These are phyloP conservation scores for Harpalus rubripes DNA, from an alignment of 2,888 invertebrate species.

Conservation along the genomic window DNA sequence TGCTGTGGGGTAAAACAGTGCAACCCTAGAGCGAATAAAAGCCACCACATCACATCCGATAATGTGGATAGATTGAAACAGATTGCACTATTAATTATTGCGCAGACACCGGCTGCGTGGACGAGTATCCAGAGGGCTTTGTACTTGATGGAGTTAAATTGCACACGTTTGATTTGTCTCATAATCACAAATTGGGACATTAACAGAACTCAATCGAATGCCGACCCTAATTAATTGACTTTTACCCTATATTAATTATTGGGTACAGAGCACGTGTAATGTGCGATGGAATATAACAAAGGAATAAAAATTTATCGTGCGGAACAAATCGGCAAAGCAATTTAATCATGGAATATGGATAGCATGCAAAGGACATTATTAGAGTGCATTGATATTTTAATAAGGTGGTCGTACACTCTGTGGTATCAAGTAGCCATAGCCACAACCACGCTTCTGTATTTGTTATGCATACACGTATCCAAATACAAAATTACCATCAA, in stretches of 20 bases:
- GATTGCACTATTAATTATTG: conserved; percentile 63
- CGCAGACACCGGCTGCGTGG: conserved; percentile 2
- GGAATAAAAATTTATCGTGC: conserved; percentile 31
- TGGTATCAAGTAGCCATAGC: no score
- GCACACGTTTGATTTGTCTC: conserved; percentile 53
- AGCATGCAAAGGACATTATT: neutral
- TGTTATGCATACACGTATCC: no score
- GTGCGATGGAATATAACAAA: conserved; percentile 14
- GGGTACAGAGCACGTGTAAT: neutral
- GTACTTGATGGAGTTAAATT: conserved; percentile 38
- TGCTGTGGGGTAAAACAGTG: neutral
- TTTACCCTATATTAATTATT: conserved; percentile 63
- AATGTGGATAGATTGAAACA: conserved; percentile 58
- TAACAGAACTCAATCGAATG: conserved; percentile 58
- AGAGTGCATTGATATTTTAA: neutral
- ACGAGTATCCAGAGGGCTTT: conserved; percentile 4
- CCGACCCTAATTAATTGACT: conserved; percentile 59
- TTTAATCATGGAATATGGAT: neutral
- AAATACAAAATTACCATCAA: no score
- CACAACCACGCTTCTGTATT: no score
- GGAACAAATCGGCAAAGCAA: neutral
- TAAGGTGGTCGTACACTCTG: neutral
- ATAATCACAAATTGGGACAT: conserved; percentile 51
- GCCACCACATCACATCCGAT: conserved; percentile 53
- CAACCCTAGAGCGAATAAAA: conserved; percentile 47